Conservation (phyloP, 2,797 vertebrate genomes). For the Todus mexicanus region DNA sequence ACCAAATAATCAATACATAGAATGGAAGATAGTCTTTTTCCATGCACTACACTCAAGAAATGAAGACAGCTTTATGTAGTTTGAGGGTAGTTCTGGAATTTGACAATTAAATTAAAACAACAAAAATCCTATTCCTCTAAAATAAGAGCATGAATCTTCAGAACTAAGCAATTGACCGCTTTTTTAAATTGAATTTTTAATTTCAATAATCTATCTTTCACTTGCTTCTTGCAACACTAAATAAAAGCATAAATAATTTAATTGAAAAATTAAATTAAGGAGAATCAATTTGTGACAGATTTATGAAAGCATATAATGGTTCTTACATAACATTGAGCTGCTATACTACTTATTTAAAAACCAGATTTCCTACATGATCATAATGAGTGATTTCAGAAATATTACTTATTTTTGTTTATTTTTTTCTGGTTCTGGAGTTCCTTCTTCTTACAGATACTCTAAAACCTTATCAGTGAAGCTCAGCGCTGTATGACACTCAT, state of each 20-base stretch:
- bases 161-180: not conserved
- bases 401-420: not conserved
- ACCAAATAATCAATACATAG: constrained; percentile 28
- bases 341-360: not conserved
- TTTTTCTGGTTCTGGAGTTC: not conserved
- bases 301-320: not conserved
- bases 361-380: not conserved
- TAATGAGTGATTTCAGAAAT: not conserved
- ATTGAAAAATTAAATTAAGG: constrained; percentile 29
- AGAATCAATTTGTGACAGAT: constrained; percentile 11
- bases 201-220: not conserved
- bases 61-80: constrained; percentile 26
- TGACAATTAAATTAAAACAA: not conserved
- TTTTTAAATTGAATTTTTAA: not conserved
- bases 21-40: constrained; percentile 1
- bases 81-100: constrained; percentile 12
- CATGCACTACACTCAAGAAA: not conserved
- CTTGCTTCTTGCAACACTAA: constrained; percentile 3
- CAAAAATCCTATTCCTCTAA: not conserved
- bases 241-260: constrained; percentile 21
- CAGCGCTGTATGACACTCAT: not conserved
- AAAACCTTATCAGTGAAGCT: not conserved
- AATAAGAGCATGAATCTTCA: not conserved
- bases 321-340: not conserved
- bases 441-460: not conserved